Evolutionary conservation across 2,113 vertebrate genomes (phyloP).

Genomic region (Saccopteryx bilineata): DNA sequence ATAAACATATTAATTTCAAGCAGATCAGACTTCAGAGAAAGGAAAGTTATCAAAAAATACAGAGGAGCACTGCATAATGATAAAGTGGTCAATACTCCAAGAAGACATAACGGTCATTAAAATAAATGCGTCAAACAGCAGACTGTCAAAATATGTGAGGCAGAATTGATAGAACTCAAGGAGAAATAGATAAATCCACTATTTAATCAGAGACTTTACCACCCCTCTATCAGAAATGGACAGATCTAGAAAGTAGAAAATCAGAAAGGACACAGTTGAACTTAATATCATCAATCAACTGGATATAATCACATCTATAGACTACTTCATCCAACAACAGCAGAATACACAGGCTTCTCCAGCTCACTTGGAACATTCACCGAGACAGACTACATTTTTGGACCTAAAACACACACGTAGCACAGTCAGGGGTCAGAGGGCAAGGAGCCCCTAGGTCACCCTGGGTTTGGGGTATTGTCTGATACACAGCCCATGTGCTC

Average conservation of each 20-base stretch:
- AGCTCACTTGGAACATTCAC: background rate
- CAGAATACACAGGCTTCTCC: background rate
- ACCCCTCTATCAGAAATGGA: background rate
- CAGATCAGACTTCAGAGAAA: background rate
- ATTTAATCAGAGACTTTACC: background rate
- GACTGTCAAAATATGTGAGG: background rate
- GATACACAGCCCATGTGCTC: background rate
- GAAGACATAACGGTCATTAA: background rate
- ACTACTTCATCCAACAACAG: background rate
- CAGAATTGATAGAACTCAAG: no score
- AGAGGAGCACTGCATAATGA: background rate
- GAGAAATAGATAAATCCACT: background rate
- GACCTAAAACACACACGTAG: background rate
- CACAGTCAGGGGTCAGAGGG: no score
- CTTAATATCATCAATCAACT: background rate
- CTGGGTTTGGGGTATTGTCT: background rate
- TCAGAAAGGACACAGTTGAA: background rate
- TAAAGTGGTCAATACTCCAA: background rate
- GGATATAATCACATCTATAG: background rate
- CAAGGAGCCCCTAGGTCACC: no score
- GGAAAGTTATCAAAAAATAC: background rate
- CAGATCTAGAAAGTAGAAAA: background rate
- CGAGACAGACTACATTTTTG: background rate
- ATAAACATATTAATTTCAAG: conserved; percentile 43
- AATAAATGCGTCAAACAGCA: background rate